These are phyloP conservation scores for Synaphobranchus kaupii DNA, from an alignment of 2,797 vertebrate species.

Conservation along the genomic window DNA sequence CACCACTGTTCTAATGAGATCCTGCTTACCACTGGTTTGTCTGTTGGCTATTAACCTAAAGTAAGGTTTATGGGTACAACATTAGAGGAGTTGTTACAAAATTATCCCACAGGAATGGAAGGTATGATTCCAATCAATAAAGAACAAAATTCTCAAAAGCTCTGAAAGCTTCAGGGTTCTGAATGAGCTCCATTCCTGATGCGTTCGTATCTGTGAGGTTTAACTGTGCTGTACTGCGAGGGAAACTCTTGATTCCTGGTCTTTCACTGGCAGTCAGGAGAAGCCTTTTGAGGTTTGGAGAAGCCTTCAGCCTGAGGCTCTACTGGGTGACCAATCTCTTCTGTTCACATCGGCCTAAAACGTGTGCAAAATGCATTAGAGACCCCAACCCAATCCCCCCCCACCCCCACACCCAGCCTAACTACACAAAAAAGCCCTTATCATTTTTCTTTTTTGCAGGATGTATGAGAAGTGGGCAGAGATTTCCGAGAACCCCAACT, in stretches of 20 bases:
- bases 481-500: slow-evolving; percentile 1
- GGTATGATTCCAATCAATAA: not conserved
- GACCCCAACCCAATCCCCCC: not conserved
- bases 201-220: not conserved
- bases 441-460: not conserved
- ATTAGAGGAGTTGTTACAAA: not conserved
- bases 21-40: not conserved
- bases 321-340: slow-evolving; percentile 43
- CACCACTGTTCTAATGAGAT: not conserved
- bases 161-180: not conserved
- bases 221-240: not conserved
- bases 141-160: not conserved
- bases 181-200: not conserved
- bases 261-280: not conserved
- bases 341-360: slow-evolving; percentile 36
- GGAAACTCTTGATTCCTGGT: not conserved
- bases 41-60: not conserved
- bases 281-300: too few species aligned
- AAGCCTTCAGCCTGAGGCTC: slow-evolving; percentile 36
- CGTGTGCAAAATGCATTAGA: not conserved
- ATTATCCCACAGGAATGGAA: not conserved
- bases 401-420: not conserved
- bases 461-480: not conserved
- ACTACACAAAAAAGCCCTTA: not conserved
- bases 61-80: not conserved